Base-by-base conservation (phyloP, 2,113 vertebrate species). In the Danionella cerebrum region DNA sequence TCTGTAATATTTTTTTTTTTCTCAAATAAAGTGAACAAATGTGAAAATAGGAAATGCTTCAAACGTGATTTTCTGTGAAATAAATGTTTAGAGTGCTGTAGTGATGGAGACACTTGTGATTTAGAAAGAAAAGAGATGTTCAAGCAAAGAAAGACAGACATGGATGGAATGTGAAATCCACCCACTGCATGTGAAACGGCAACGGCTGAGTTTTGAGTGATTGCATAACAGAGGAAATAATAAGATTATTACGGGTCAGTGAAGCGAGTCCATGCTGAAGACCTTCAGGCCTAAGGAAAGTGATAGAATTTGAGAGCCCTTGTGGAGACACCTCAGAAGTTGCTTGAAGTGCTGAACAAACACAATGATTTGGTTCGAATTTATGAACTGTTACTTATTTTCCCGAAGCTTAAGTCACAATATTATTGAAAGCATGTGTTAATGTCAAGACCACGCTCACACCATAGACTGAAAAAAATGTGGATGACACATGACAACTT, bases 221-320 rank as follows among this genome's bases (percentile, higher is more conserved):
- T 74, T 66, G 62, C 60, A 13, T 70, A 74, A 74, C 4, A 21
- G 21, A 59, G 50, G 60, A 65, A 51, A 38, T 74, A 70, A 66
- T 70, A 39, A 52, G 25, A 70, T 70, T 54, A 45, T 10, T 45
- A 51, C 18, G 67, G 67, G 67, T 65, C 27, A 21, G 18, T 60
- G 53, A 58, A 55, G n/a, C 24, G 29, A 59, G 45, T 59, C 41
- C 41, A 19, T 62, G 58, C 58, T 31, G 58, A 47, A 47, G 41
- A 47, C 58, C 41, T 60, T 60, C 38, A 44, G 57, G 57, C 38
- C 39, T 42, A 14, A 14, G 18, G 16, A 45, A 62, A 62, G 58
- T 62, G 41, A 62, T 22, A 60, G 58, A 19, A 33, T 31, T 62
- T 33, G 18, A 33, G 14, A 27, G 29, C 21, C 13, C 21, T 6